These are phyloP conservation scores for Nebria brevicollis DNA, from an alignment of 2,888 invertebrate genomes.

Conservation along the genomic window DNA sequence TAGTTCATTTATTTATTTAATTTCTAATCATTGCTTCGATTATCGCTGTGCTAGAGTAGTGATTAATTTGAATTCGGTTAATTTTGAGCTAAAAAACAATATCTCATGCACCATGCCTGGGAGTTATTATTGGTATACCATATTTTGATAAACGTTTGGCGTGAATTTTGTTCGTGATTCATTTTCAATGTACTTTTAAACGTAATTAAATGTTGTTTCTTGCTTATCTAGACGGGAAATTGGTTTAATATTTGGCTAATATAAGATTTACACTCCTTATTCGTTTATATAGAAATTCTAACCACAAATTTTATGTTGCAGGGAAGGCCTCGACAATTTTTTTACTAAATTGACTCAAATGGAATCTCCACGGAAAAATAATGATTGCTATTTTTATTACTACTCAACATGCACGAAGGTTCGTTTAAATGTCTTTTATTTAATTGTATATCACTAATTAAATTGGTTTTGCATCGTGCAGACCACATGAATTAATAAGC, in stretches of 20 bases:
- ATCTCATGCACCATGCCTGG: constrained; percentile 35
- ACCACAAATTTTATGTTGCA: constrained; percentile 39
- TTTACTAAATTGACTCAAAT: constrained; percentile 65
- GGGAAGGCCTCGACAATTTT: constrained; percentile 61
- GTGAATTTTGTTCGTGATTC: constrained; percentile 3
- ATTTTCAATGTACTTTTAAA: constrained; percentile 5
- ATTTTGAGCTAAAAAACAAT: neutral
- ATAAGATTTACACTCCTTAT: neutral
- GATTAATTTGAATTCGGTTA: constrained; percentile 17
- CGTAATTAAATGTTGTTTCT: neutral
- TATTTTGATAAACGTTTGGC: constrained; percentile 32
- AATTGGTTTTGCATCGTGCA: neutral
- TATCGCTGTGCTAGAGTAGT: constrained; percentile 18
- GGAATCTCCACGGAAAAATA: constrained; percentile 79
- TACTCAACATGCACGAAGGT: constrained; percentile 89
- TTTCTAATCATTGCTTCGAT: constrained; percentile 34
- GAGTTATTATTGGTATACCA: constrained; percentile 44
- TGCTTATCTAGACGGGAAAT: neutral
- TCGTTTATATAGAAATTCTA: constrained; percentile 17
- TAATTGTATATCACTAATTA: neutral
- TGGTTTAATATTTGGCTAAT: neutral
- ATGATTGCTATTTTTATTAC: constrained; percentile 90
- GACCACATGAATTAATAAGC: neutral
- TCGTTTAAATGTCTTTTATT: constrained; percentile 54
- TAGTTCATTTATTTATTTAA: constrained; percentile 43